Conservation (phyloP, 2,113 vertebrate species). For the Rhipidura dahli region DNA sequence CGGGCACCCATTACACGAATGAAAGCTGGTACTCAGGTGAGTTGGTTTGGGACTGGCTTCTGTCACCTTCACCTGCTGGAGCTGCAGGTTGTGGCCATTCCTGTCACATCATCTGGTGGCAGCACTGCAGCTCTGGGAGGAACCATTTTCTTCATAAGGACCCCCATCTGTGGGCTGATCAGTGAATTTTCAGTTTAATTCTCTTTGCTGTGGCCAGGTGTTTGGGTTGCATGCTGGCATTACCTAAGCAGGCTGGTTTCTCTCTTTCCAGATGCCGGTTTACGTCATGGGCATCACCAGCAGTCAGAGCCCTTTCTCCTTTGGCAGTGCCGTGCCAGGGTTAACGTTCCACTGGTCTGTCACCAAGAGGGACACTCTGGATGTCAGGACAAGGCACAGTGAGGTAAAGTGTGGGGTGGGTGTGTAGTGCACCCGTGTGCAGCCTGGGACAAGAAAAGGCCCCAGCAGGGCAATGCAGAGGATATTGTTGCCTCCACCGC, state of each 20-base stretch:
- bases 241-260: not conserved
- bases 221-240: not conserved
- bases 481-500: not conserved
- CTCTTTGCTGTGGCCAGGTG: not conserved
- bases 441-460: not conserved
- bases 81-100: not conserved
- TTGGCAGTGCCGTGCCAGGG: conserved; percentile 84
- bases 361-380: conserved; percentile 88
- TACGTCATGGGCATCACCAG: conserved; percentile 90
- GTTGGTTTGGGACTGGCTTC: not conserved
- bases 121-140: not conserved
- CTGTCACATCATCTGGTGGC: not conserved
- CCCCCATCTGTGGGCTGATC: not conserved
- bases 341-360: conserved; percentile 92
- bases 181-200: not conserved
- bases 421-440: fast-evolving
- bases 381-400: conserved; percentile 82
- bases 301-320: conserved; percentile 92
- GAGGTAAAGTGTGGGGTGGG: conserved; percentile 75
- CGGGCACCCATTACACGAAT: conserved; percentile 88
- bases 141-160: not conserved
- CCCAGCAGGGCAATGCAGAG: not conserved
- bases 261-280: conserved; percentile 81
- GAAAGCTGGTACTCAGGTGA: conserved; percentile 86
- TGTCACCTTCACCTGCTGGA: not conserved